phyloP scores from a whole-genome alignment of 2,113 vertebrate genomes.

The Prunella himalayana region DNA sequence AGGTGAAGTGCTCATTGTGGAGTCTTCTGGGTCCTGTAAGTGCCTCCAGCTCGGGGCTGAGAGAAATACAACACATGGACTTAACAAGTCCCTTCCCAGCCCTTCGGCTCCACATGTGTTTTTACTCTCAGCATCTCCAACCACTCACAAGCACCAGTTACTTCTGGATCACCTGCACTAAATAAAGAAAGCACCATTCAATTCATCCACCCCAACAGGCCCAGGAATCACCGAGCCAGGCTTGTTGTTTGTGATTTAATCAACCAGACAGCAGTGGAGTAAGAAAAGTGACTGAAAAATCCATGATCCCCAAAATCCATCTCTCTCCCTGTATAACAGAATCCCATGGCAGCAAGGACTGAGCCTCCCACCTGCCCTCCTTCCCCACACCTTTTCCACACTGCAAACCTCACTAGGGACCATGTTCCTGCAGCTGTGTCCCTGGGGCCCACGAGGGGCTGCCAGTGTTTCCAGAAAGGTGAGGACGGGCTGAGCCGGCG shows the following conservation, averaged over 20 bases:
- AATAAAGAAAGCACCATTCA: neutral
- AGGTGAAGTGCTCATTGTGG: neutral
- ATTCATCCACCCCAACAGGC: neutral
- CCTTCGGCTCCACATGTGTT: neutral
- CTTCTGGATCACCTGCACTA: neutral
- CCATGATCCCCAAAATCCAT: neutral
- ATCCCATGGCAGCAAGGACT: accelerated
- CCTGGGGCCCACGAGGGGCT: neutral
- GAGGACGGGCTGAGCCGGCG: neutral
- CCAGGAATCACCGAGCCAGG: neutral
- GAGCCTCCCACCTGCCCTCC: neutral
- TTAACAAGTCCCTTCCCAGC: constrained; percentile 18
- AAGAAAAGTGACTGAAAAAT: neutral
- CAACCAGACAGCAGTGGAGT: accelerated
- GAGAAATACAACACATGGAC: neutral
- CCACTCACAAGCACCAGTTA: neutral
- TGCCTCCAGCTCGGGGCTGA: neutral
- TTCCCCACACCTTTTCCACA: neutral
- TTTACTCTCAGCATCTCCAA: neutral
- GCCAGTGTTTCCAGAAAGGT: constrained; percentile 24
- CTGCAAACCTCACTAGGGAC: neutral
- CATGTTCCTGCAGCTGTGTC: neutral
- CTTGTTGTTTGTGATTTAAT: neutral
- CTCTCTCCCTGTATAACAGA: accelerated
- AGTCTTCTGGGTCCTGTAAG: neutral